Evolutionary conservation across 2,113 vertebrate species (phyloP), one percentile per base, ranked within the genome.

Genomic region (Phylloscopus trochilus): DNA sequence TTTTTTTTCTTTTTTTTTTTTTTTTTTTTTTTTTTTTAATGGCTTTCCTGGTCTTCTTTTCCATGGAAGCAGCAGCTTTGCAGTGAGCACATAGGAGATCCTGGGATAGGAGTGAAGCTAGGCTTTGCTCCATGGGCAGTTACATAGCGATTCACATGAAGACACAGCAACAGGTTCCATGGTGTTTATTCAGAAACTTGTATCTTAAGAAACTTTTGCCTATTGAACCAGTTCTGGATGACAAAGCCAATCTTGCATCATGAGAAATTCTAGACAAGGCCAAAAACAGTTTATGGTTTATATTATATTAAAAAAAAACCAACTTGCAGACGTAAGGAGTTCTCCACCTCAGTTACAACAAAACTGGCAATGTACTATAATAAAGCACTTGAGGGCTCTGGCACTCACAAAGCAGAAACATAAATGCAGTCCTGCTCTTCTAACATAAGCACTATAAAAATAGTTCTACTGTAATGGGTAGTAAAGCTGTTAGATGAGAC

Each of bases 361-460:
- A 76, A 95, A 82, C 53, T 91, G 62, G 74, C 83, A 89, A 26
- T 56, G 41, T 56, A 41, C 81, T 93, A 79, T 76, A 84, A 93
- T 87, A 87, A 92, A 91, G 23, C 13, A 79, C n/a, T 95, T 95
- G 91, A 95, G 92, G 87, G 89, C 49, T 92, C 84, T 96, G 96
- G 94, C 89, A 95, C 56, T 76, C 69, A 49, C 66, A 58, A 62
- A 80, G 22, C 28, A 94, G 69, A 90, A 93, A 92, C 55, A 84
- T 91, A 93, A 96, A 84, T 76, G 76, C 58, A 91, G 86, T 78
- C 24, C 49, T 89, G 69, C 27, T 81, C 80, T 90, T 78, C 91
- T 91, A 82, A 75, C 77, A 66, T 89, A 92, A 93, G 62, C 66
- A 55, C 52, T 93, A 90, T 87, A 90, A 95, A 92, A 95, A 31